phyloP scores from a whole-genome alignment of 37 sponge, comb jelly and placozoan genomes.

The Halichondria panicea region DNA sequence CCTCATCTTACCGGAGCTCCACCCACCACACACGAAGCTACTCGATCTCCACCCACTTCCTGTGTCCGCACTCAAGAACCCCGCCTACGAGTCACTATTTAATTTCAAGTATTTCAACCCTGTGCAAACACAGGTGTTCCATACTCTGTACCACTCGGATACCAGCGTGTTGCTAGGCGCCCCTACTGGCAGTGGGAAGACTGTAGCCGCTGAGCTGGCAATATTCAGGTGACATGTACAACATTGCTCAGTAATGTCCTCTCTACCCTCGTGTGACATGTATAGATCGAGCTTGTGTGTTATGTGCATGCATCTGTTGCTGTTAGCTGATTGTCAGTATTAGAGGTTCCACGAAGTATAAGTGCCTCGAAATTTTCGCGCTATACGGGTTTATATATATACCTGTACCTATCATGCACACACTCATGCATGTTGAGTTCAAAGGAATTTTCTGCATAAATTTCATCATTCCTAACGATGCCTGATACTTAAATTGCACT shows the following conservation, averaged over 20 bases:
- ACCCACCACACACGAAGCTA: conserved; percentile 96
- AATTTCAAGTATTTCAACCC: conserved; percentile 94
- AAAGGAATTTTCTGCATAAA: too few species aligned
- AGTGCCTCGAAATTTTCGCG: too few species aligned
- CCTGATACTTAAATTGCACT: too few species aligned
- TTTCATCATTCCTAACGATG: background rate
- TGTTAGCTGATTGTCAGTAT: background rate
- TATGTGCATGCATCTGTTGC: too few species aligned
- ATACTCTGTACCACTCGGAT: conserved; percentile 95
- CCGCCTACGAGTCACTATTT: conserved; percentile 66
- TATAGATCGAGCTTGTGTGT: background rate
- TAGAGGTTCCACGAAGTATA: too few species aligned
- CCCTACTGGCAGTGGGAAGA: conserved; percentile 98
- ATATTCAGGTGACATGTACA: conserved; percentile 85
- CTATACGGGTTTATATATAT: too few species aligned
- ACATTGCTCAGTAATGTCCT: too few species aligned
- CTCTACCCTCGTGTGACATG: too few species aligned
- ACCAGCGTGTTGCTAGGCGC: conserved; percentile 92
- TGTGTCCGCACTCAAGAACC: conserved; percentile 70
- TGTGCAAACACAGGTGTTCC: conserved; percentile 95
- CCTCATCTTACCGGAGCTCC: conserved; percentile 92
- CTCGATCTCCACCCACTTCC: conserved; percentile 97
- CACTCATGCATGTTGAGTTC: too few species aligned
- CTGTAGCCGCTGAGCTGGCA: conserved; percentile 98
- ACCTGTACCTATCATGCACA: too few species aligned